phyloP scores from a whole-genome alignment of 1,140 invertebrate genomes.

The Drosophila pseudoananassae region DNA sequence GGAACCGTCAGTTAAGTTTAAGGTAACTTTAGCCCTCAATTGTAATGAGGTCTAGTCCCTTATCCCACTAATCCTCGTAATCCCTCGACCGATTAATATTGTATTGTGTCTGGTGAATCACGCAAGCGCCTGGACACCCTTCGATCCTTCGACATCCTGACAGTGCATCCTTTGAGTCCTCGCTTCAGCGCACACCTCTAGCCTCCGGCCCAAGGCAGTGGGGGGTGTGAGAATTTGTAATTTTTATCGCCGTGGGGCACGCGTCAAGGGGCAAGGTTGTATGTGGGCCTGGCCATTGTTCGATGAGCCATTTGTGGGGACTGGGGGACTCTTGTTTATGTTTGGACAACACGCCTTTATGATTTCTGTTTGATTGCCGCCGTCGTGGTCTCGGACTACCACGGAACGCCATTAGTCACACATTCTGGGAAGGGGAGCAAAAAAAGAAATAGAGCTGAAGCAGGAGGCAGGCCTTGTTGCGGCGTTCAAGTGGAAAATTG shows the following conservation, averaged over 20 bases:
- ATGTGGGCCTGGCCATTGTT: conserved; percentile 52
- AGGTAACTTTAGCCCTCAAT: conserved; percentile 12
- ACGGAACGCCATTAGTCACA: conserved; percentile 77
- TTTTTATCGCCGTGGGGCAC: conserved; percentile 72
- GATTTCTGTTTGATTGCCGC: conserved; percentile 80
- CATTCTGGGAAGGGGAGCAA: conserved; percentile 7
- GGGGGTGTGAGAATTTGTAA: conserved; percentile 59
- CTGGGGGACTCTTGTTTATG: conserved; percentile 59
- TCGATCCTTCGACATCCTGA: background rate
- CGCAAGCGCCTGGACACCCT: conserved; percentile 32
- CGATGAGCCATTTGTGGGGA: conserved; percentile 19
- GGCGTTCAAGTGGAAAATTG: conserved; percentile 81
- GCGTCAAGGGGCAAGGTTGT: conserved; percentile 18
- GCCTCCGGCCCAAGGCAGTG: conserved; percentile 3
- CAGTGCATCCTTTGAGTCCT: conserved; percentile 33
- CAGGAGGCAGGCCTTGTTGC: conserved; percentile 21
- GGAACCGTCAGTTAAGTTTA: background rate
- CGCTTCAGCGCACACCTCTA: conserved; percentile 34
- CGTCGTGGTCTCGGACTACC: conserved; percentile 8
- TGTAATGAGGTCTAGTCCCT: conserved; percentile 20
- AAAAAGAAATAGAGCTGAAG: background rate
- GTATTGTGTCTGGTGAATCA: conserved; percentile 54
- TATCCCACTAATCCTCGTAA: conserved; percentile 37
- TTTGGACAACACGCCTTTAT: conserved; percentile 80
- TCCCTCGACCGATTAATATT: conserved; percentile 48